Percentiles rank a stretch among this genome's conserved stretches.
Evolutionary conservation across 2,888 invertebrate genomes (phyloP).

Genomic region (Apamea crenata): DNA sequence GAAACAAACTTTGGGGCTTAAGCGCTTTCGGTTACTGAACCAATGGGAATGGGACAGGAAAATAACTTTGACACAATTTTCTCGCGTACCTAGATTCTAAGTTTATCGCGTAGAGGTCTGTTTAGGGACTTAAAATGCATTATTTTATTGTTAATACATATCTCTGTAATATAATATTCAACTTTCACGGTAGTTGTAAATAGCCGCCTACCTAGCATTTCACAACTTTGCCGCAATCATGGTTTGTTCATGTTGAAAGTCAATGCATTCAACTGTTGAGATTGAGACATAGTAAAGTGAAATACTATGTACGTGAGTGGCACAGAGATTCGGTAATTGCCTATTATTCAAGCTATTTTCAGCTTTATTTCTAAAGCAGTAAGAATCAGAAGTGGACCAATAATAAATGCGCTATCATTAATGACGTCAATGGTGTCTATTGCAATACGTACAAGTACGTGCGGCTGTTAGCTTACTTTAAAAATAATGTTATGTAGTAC

Average conservation of each 20-base stretch:
- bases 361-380: constrained; percentile 28
- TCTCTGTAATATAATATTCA: neutral
- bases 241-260: constrained; percentile 61
- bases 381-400: constrained; percentile 7
- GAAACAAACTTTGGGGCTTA: neutral
- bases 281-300: constrained; percentile 54
- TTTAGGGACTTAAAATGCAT: neutral
- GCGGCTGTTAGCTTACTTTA: constrained; percentile 1
- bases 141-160: neutral
- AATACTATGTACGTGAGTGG: constrained; percentile 52
- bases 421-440: constrained; percentile 51
- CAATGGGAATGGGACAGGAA: neutral
- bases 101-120: neutral
- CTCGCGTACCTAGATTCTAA: neutral
- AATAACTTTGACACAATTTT: neutral
- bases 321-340: constrained; percentile 12
- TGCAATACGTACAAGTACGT: constrained; percentile 7
- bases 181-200: constrained; percentile 23
- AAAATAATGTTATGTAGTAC: neutral
- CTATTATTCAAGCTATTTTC: constrained; percentile 17
- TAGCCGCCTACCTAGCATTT: constrained; percentile 29
- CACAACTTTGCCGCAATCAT: constrained; percentile 57
- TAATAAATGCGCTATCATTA: constrained; percentile 10
- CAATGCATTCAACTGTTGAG: constrained; percentile 61
- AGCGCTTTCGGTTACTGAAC: neutral